Evolutionary conservation across 2,113 vertebrate genomes (phyloP).

Genomic region (Bothrops jararaca): DNA sequence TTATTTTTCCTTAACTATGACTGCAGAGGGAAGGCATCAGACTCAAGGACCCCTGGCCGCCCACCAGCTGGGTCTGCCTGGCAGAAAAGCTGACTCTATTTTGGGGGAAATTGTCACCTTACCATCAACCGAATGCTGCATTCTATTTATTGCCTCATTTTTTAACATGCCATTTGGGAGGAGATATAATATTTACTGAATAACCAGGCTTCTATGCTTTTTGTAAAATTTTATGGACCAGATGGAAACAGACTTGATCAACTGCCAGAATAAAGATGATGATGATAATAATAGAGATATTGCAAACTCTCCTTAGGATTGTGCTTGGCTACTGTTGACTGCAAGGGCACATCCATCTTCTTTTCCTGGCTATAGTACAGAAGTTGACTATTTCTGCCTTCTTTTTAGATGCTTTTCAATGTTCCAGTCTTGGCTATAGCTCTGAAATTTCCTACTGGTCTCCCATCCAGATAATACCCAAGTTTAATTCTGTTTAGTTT

Average conservation of each 20-base stretch:
- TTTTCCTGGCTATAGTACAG: background rate
- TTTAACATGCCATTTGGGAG: background rate
- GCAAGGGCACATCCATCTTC: background rate
- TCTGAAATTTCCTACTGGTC: background rate
- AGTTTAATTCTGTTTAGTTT: background rate
- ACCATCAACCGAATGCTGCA: background rate
- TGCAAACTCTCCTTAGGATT: background rate
- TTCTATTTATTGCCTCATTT: background rate
- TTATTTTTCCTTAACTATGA: slow-evolving; percentile 20
- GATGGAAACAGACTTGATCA: background rate
- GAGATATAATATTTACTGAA: background rate
- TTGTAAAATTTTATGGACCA: background rate
- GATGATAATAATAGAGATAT: background rate
- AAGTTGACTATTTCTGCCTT: background rate
- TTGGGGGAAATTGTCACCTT: background rate
- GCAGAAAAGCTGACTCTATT: background rate
- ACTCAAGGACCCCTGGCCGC: background rate
- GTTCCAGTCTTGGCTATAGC: background rate
- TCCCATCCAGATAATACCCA: background rate
- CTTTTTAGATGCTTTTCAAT: background rate
- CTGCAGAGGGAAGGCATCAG: slow-evolving; percentile 30
- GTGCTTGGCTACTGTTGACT: background rate
- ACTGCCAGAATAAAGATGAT: background rate
- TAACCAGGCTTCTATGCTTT: background rate
- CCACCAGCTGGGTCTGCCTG: background rate